A percentile compares a stretch with the other conserved stretches of the same genome.
phyloP scores from a whole-genome alignment of 2,113 vertebrate genomes.

The Cinclus mexicanus region DNA sequence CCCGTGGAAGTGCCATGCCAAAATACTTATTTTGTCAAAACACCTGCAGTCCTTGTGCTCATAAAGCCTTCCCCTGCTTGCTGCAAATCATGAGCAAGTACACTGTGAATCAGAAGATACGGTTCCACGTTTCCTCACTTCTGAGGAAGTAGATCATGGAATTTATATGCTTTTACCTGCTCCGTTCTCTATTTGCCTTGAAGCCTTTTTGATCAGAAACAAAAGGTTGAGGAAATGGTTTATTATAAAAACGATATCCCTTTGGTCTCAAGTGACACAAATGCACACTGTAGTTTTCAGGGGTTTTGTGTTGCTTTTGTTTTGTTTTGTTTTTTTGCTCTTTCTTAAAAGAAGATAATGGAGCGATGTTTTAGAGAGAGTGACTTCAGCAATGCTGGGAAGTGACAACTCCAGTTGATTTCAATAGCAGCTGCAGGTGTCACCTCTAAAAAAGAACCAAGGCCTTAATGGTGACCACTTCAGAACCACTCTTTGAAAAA shows the following conservation, averaged over 20 bases:
- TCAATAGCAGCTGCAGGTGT: constrained; percentile 66
- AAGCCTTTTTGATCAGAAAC: neutral
- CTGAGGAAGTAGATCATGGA: neutral
- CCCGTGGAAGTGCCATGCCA: neutral
- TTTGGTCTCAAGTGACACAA: neutral
- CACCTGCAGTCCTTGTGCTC: neutral
- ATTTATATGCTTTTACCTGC: neutral
- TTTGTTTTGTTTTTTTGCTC: neutral
- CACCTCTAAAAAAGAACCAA: constrained; percentile 55
- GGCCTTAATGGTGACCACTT: constrained; percentile 38
- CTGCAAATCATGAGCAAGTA: neutral
- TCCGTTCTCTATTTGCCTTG: neutral
- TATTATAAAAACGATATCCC: neutral
- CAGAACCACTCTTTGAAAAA: constrained; percentile 60
- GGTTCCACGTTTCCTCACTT: neutral
- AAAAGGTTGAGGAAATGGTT: neutral
- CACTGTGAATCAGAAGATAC: neutral
- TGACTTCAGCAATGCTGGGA: neutral
- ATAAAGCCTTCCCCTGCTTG: neutral
- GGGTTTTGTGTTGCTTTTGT: neutral
- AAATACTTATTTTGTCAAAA: neutral
- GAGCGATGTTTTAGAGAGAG: neutral
- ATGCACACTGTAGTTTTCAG: neutral
- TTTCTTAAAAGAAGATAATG: neutral
- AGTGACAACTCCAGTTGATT: constrained; percentile 40